Evolutionary conservation across 2,888 invertebrate species (phyloP).

Genomic region (Drosophila anomelani): DNA sequence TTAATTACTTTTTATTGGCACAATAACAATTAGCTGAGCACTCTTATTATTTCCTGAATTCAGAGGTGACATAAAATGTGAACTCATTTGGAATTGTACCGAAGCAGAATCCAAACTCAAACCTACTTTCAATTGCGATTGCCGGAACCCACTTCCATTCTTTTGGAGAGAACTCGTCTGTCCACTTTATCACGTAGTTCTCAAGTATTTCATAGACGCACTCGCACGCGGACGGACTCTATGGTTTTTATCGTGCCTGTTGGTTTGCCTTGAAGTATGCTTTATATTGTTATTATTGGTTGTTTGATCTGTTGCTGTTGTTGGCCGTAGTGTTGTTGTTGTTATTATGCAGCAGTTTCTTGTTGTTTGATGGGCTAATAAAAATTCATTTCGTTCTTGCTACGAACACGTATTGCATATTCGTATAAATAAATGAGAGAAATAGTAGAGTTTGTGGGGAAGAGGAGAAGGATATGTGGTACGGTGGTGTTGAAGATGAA

Average conservation of each 20-base stretch:
- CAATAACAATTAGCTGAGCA: not conserved
- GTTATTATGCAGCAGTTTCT: slow-evolving; percentile 77
- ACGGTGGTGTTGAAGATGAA: slow-evolving; percentile 30
- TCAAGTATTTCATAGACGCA: slow-evolving; percentile 60
- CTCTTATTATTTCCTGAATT: not conserved
- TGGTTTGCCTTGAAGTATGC: slow-evolving; percentile 58
- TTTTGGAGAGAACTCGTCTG: slow-evolving; percentile 45
- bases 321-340: slow-evolving; percentile 38
- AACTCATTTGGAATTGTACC: slow-evolving; percentile 22
- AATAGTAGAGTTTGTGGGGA: not conserved
- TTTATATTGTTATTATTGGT: slow-evolving; percentile 52
- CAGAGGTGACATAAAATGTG: slow-evolving; percentile 25
- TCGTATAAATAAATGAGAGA: slow-evolving; percentile 46
- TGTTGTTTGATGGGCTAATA: slow-evolving; percentile 73
- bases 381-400: slow-evolving; percentile 71
- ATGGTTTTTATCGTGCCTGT: slow-evolving; percentile 32
- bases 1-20: not conserved
- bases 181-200: slow-evolving; percentile 79
- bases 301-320: slow-evolving; percentile 59
- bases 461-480: not conserved
- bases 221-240: slow-evolving; percentile 12
- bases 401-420: slow-evolving; percentile 55
- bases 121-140: not conserved
- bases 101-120: not conserved
- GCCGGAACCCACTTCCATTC: slow-evolving; percentile 12